These are phyloP conservation scores for Antheraea yamamai DNA, from an alignment of 2,888 invertebrate genomes.

Conservation along the genomic window DNA sequence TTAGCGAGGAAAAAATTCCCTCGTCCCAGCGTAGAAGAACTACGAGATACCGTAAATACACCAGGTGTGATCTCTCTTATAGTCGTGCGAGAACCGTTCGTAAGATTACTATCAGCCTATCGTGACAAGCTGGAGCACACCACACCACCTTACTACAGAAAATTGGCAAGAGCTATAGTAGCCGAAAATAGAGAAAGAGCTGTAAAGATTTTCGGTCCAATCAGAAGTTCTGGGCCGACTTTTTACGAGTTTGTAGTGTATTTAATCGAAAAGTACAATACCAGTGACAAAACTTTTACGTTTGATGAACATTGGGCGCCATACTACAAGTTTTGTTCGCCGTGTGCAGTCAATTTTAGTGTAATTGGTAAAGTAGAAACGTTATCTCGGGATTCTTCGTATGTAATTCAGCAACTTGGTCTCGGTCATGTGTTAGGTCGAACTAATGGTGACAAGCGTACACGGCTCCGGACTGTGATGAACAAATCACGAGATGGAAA, in stretches of 20 bases:
- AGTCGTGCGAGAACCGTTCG: conserved; percentile 88
- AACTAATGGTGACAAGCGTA: conserved; percentile 72
- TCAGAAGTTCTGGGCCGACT: conserved; percentile 79
- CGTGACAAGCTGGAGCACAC: conserved; percentile 88
- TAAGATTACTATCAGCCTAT: conserved; percentile 87
- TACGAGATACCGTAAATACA: conserved; percentile 81
- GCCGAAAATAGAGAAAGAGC: conserved; percentile 79
- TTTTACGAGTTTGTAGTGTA: conserved; percentile 88
- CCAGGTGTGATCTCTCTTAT: conserved; percentile 85
- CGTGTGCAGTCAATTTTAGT: conserved; percentile 85
- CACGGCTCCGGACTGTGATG: conserved; percentile 78
- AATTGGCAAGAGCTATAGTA: conserved; percentile 85
- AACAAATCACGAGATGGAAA: conserved; percentile 78
- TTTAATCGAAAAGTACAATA: conserved; percentile 83
- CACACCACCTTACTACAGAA: conserved; percentile 86
- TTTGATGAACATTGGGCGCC: conserved; percentile 86
- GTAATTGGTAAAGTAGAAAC: conserved; percentile 85
- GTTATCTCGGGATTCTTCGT: conserved; percentile 81
- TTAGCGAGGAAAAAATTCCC: conserved; percentile 87
- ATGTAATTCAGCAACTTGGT: conserved; percentile 82
- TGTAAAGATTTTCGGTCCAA: conserved; percentile 54
- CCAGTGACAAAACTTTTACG: conserved; percentile 61
- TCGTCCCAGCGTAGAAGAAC: conserved; percentile 84
- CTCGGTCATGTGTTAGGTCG: conserved; percentile 77
- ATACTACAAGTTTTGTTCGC: conserved; percentile 84